Evolutionary conservation across 37 sponge, comb jelly and placozoan species (phyloP).

Genomic region (Chondrilla cf. caribensis): DNA sequence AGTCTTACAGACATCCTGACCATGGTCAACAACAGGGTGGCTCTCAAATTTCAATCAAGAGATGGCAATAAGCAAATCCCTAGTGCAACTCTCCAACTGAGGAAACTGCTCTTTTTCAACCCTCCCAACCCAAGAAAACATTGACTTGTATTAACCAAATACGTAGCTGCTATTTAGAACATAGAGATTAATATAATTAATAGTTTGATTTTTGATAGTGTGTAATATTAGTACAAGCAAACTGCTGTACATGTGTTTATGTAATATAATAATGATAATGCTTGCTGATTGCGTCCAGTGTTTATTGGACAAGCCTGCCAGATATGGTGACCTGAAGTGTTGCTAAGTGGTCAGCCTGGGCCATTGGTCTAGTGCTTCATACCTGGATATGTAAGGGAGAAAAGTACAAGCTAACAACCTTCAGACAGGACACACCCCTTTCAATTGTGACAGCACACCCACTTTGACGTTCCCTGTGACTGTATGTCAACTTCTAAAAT

Average conservation of each 20-base stretch:
- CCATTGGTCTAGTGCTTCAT: conserved; percentile 72
- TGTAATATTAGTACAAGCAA: no score
- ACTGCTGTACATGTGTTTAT: no score
- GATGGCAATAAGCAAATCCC: conserved; percentile 15
- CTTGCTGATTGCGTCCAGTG: background rate
- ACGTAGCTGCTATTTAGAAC: no score
- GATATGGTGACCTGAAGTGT: conserved; percentile 44
- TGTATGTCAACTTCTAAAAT: conserved; percentile 72
- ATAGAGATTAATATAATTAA: no score
- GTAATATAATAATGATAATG: no score
- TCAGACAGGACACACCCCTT: background rate
- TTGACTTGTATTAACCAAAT: background rate
- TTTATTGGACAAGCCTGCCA: conserved; percentile 28
- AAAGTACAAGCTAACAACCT: background rate
- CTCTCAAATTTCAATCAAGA: conserved; percentile 62
- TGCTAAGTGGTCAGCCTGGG: conserved; percentile 43
- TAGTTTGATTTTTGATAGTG: no score
- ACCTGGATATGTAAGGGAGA: conserved; percentile 57
- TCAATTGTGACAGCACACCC: conserved; percentile 40
- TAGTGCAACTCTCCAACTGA: background rate
- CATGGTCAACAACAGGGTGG: conserved; percentile 71
- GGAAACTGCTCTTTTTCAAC: background rate
- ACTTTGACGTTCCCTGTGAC: conserved; percentile 60
- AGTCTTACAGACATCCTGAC: conserved; percentile 66
- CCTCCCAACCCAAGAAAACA: background rate